Base-by-base conservation (phyloP, 1,140 invertebrate species). In the Diorhabda carinulata region DNA sequence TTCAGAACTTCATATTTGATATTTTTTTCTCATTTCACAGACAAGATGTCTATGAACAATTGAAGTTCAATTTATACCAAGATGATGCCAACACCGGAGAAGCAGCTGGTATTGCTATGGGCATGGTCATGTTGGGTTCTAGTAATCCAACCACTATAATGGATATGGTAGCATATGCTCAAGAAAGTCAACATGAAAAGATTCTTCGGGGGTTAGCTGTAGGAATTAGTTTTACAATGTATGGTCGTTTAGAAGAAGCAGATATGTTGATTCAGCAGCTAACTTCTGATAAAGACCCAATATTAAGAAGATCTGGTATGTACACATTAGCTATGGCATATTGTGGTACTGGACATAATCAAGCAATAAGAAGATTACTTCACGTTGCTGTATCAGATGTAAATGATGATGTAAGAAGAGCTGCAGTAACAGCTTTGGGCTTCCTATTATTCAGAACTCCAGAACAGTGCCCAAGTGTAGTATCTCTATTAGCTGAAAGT, bases 21-120 rank as follows among this genome's bases (percentile, higher is more conserved):
- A 4, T 52, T 8, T 8, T 52, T 52, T 4, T 52, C 47, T 52
- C n/a, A 6, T 52, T 6, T 52, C 3, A 52, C 47, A 64, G 63
- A 57, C 89, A 92, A 75, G 95, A 98, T 80, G 91, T 98, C 10
- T 99, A 98, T 79, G 95, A 97, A 79, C 94, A 98, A 80, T 84
- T 99, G 0, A 98, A 98, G 80, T 96, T 95, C 78, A 98, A 97
- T 82, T 85, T 99, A 44, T 98, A 97, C 80, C 96, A 98, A 86
- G 97, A 99, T 83, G 98, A 99, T 84, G 98, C 98, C 4, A 95
- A 99, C 0, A 97, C 96, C 56, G 97, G 96, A 43, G 98, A 99
- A 86, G 97, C 97, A 41, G 97, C 98, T 70, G 97, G 96, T 68
- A 92, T 98, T 60, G 93, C 95, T 3, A 99, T 99, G 96, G 97